Evolutionary conservation across 2,113 vertebrate genomes (phyloP).

Genomic region (Actenoides lindsayi): DNA sequence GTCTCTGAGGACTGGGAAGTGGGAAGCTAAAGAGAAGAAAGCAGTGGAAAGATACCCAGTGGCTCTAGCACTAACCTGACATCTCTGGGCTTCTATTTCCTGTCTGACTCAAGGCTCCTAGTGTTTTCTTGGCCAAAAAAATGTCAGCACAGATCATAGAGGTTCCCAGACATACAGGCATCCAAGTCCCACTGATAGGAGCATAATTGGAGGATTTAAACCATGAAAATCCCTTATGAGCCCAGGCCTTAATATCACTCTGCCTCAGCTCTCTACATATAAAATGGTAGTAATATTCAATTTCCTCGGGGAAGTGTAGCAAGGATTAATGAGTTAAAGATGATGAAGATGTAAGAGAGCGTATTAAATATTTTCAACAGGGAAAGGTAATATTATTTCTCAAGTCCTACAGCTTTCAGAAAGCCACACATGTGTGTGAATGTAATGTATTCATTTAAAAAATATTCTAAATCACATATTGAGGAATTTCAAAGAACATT

Average conservation of each 20-base stretch:
- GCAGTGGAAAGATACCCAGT: background rate
- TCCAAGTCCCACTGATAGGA: background rate
- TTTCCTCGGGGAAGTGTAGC: background rate
- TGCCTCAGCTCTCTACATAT: background rate
- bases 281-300: background rate
- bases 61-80: background rate
- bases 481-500: background rate
- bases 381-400: background rate
- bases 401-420: background rate
- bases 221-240: background rate
- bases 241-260: background rate
- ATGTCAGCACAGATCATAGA: background rate
- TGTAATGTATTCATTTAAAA: background rate
- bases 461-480: background rate
- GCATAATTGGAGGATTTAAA: background rate
- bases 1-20: no score
- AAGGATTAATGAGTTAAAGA: background rate
- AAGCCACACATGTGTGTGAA: fast-evolving
- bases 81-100: background rate
- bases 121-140: background rate
- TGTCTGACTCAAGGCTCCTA: background rate
- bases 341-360: background rate
- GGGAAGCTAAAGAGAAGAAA: background rate
- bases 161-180: background rate
- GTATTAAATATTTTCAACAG: background rate